Percentiles rank a stretch among this genome's conserved stretches.
phyloP scores from a whole-genome alignment of 2,113 vertebrate genomes.

The Sceloporus tristichus region DNA sequence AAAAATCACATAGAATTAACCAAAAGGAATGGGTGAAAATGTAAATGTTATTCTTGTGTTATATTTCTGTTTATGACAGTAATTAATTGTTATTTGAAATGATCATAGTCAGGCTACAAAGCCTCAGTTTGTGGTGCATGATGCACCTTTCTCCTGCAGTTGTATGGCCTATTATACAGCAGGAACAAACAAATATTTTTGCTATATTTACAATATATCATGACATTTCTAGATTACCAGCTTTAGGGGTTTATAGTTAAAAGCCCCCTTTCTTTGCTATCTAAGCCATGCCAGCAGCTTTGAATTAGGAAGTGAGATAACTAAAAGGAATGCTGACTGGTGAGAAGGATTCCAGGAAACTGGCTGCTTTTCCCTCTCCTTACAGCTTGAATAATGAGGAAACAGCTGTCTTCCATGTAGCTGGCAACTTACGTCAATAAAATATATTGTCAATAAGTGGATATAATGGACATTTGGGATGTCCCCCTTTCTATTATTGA shows the following conservation, averaged over 20 bases:
- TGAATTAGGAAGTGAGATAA: not conserved
- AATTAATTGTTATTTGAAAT: not conserved
- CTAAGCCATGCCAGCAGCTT: not conserved
- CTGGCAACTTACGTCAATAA: not conserved
- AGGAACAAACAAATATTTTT: not conserved
- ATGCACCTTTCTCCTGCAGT: not conserved
- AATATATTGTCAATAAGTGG: not conserved
- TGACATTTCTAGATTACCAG: not conserved
- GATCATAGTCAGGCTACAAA: not conserved
- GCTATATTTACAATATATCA: not conserved
- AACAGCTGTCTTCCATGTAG: constrained; percentile 48
- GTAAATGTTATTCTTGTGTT: not conserved
- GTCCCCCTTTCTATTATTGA: not conserved
- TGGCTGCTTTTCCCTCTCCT: not conserved
- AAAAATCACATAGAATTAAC: too few relatives aligned
- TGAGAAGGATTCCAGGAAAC: constrained; percentile 9
- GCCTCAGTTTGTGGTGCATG: not conserved
- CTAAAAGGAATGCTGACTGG: not conserved
- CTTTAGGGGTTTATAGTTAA: not conserved
- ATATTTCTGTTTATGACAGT: not conserved
- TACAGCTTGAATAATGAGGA: constrained; percentile 51
- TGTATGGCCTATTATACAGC: not conserved
- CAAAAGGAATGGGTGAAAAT: not conserved
- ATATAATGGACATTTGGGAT: not conserved
- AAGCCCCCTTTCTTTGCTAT: not conserved